Percentiles rank a stretch among this genome's conserved stretches.
Evolutionary conservation across 1,140 invertebrate species (phyloP).

Genomic region (Ceratina japonica): DNA sequence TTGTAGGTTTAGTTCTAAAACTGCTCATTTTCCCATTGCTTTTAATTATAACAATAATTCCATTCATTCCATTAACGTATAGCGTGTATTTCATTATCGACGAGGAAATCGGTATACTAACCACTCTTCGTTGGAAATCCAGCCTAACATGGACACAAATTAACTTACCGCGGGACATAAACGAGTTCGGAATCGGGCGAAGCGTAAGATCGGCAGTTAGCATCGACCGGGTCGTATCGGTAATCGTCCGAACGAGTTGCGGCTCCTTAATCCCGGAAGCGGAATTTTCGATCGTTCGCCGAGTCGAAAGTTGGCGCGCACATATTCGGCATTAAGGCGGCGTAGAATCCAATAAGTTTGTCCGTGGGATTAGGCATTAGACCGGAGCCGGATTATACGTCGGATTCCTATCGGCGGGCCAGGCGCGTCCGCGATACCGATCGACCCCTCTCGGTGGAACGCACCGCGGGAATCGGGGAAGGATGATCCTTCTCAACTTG

Average conservation of each 20-base stretch:
- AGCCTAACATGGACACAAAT: too few species aligned
- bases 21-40: too few species aligned
- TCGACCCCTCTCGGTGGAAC: conserved; percentile 27
- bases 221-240: not conserved
- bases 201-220: not conserved
- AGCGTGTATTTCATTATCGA: too few species aligned
- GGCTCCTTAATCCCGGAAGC: conserved; percentile 29
- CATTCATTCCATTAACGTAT: too few species aligned
- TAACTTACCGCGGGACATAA: not conserved
- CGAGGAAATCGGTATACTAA: too few species aligned
- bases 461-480: conserved; percentile 2
- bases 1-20: too few species aligned
- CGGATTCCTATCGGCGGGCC: conserved; percentile 17
- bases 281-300: conserved; percentile 38
- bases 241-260: conserved; percentile 4
- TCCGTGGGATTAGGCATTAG: conserved; percentile 56
- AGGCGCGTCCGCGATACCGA: conserved; percentile 46
- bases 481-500: conserved; percentile 47
- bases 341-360: conserved; percentile 61
- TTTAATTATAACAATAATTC: too few species aligned
- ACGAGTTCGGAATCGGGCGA: not conserved
- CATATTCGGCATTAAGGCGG: conserved; percentile 53
- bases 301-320: conserved; percentile 43
- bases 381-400: conserved; percentile 56
- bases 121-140: too few species aligned